These are phyloP conservation scores for Drosophila recens DNA, from an alignment of 2,888 invertebrate genomes.

Conservation along the genomic window DNA sequence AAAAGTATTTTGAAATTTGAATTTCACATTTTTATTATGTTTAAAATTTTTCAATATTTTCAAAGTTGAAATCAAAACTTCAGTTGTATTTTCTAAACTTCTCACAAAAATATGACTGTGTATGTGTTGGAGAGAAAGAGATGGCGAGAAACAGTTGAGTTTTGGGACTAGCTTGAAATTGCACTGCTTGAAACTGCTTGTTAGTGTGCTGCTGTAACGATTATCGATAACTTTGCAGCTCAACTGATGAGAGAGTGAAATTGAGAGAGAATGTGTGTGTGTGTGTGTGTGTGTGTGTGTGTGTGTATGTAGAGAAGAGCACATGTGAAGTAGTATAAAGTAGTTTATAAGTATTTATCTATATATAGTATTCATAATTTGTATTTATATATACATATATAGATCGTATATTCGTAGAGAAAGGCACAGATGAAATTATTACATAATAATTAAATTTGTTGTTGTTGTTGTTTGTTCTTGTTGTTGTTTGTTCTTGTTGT, in stretches of 20 bases:
- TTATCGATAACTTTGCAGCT: slow-evolving; percentile 13
- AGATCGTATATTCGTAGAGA: slow-evolving; percentile 71
- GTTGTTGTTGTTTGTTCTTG: slow-evolving; percentile 50
- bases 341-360: slow-evolving; percentile 26
- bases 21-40: not conserved
- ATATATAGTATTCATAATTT: slow-evolving; percentile 46
- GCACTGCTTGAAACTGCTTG: slow-evolving; percentile 30
- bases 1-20: not conserved
- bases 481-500: slow-evolving; percentile 24
- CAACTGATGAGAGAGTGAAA: not conserved
- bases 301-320: slow-evolving; percentile 54
- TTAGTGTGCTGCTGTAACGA: no score
- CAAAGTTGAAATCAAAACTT: not conserved
- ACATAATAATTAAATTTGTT: slow-evolving; percentile 69
- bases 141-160: slow-evolving; percentile 3
- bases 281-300: slow-evolving; percentile 5
- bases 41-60: not conserved
- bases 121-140: slow-evolving; percentile 11
- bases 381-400: slow-evolving; percentile 46
- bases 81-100: not conserved
- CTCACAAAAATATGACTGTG: not conserved
- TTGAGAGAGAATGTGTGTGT: not conserved
- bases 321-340: slow-evolving; percentile 53
- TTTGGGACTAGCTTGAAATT: not conserved
- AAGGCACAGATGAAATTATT: slow-evolving; percentile 84